These are phyloP conservation scores for Pomacea maculata DNA, from an alignment of 1,140 invertebrate genomes.

Conservation along the genomic window DNA sequence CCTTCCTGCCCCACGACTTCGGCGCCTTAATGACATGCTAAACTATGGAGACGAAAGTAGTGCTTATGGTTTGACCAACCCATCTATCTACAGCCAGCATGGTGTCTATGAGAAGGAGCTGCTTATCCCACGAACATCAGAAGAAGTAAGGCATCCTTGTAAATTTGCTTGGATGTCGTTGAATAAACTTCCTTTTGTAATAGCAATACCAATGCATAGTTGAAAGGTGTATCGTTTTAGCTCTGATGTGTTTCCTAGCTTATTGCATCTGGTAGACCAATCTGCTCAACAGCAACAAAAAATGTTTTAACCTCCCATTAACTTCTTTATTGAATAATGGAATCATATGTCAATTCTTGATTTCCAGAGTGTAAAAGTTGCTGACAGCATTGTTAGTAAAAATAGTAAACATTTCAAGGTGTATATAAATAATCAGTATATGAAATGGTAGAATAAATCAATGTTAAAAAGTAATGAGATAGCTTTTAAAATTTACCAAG, in stretches of 20 bases:
- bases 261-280: no score
- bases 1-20: constrained; percentile 56
- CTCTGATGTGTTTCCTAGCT: no score
- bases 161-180: no score
- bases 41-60: constrained; percentile 64
- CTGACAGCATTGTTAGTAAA: background rate
- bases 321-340: no score
- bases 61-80: constrained; percentile 59
- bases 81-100: constrained; percentile 58
- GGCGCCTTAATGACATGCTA: constrained; percentile 54
- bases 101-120: constrained; percentile 64
- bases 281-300: no score
- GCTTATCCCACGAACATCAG: constrained; percentile 53
- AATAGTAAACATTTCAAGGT: constrained; percentile 1
- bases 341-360: no score
- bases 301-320: no score
- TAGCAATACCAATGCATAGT: no score
- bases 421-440: background rate
- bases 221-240: no score
- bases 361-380: constrained; percentile 7
- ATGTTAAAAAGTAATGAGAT: no score
- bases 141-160: constrained; percentile 48
- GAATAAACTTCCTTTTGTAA: no score
- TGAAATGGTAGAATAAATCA: background rate
- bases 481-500: no score